Evolutionary conservation across 2,888 invertebrate genomes (phyloP), one percentile per base, ranked within the genome.

Genomic region (Tetragnatha montana): DNA sequence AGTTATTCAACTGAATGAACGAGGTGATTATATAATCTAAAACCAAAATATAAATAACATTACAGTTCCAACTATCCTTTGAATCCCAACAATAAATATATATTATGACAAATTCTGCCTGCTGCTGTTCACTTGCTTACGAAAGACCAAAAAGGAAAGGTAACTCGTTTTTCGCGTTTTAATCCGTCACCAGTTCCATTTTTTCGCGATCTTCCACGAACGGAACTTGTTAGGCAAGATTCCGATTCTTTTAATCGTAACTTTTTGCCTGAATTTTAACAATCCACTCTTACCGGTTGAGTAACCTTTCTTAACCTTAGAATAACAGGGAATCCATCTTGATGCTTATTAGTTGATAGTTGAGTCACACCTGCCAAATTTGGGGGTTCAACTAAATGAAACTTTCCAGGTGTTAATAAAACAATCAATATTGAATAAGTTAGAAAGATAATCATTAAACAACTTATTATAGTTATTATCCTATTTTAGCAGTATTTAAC

Each of bases 81-180:
- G 7, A 17, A 60, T 12, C 60, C 10, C 4, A 17, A 10, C 10
- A 60, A 60, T 60, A 60, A 60, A 8, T 60, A 0, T 35, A 4
- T 35, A 35, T 35, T 35, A 35, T 60, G 60, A 60, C 17, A 10
- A 60, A 60, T 60, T 12, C 60, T 4, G 60, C 1, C 17, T 4
- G 74, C 22, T 82, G 6, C 22, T 35, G 14, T 35, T n/a, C 70
- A 74, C 60, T 51, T 76, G 84, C 49, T 76, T 14, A 84, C 69
- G 68, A 73, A 84, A 84, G 69, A 81, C 70, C 50, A 50, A 81
- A 51, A 75, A 75, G 8, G 68, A 75, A 60, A 47, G 68, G 68
- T 74, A 86, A 86, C 86, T 86, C 80, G 86, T 86, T 86, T 86
- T 86, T 86, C 86, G 80, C 86, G 80, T 86, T 86, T 79, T 86